Evolutionary conservation across 2,888 invertebrate species (phyloP), one percentile per base, ranked within the genome.

Genomic region (Callosobruchus maculatus): DNA sequence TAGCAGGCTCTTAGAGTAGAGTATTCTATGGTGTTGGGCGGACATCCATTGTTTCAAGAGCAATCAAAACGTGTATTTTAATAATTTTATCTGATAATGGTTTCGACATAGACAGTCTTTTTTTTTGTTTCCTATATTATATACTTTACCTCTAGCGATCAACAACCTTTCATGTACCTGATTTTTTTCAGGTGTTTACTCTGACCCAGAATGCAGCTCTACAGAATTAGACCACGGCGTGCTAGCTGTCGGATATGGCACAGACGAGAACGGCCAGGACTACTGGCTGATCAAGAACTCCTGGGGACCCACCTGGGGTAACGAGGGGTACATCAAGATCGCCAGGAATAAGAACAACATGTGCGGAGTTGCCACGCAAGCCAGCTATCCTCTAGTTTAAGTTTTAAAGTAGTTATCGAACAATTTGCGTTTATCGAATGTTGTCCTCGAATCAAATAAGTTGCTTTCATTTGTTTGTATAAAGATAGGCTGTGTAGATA

Each of bases 251-350:
- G 96, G 96, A 0, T 96, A 95, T 87, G 96, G 95, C 80, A 91
- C 92, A 2, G 91, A 92, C 80, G 90, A 91, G 77, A 89, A 90
- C 79, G 95, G 94, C 74, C 86, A 90, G 74, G 94, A 95, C 86
- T 96, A 94, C 87, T 96, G 95, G 95, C 88, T 96, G 26, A 94
- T 96, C 74, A 96, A 96, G 89, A 96, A 96, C 88, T 95, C 95
- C 71, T 95, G 95, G 94, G 92, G 94, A 20, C 86, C 88, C 77
- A 85, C 88, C 20, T 97, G 97, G 97, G 97, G 97, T 66, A 90
- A 92, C 71, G 85, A 92, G 5, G 97, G 97, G 68, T 97, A 94
- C 89, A 93, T 97, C 83, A 93, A 93, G 88, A 96, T 97, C 93
- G 90, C 94, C 30, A 91, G 97, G 81, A 96, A 97, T 88, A 89